These are phyloP conservation scores for Paraplagusia blochii DNA, from an alignment of 2,113 vertebrate genomes.

Conservation along the genomic window DNA sequence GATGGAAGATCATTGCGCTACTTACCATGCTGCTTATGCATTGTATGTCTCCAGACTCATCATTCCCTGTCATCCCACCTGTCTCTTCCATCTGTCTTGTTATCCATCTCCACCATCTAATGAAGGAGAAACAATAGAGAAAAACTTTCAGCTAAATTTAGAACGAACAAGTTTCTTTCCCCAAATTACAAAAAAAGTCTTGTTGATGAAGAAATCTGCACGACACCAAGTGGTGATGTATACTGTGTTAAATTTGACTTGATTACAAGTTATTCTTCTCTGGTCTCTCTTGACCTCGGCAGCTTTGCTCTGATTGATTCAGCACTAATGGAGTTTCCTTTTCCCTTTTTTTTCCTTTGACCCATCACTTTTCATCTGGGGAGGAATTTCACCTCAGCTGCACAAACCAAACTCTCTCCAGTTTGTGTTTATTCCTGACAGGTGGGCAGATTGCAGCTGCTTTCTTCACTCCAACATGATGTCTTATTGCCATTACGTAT, in stretches of 20 bases:
- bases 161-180: slow-evolving; percentile 7
- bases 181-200: background rate
- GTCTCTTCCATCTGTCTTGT: slow-evolving; percentile 39
- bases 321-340: slow-evolving; percentile 45
- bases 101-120: slow-evolving; percentile 15
- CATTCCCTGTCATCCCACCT: slow-evolving; percentile 35
- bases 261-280: slow-evolving; percentile 22
- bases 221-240: background rate
- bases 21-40: slow-evolving; percentile 15
- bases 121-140: slow-evolving; percentile 9
- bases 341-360: slow-evolving; percentile 35
- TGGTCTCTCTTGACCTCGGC: slow-evolving; percentile 1
- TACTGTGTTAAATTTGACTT: background rate
- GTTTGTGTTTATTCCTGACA: slow-evolving; percentile 49
- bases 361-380: slow-evolving; percentile 54
- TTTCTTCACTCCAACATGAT: slow-evolving; percentile 50
- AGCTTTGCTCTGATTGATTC: slow-evolving; percentile 35
- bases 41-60: slow-evolving; percentile 25
- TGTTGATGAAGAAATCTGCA: background rate
- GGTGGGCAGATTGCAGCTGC: slow-evolving; percentile 55
- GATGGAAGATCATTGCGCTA: slow-evolving; percentile 32
- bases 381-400: slow-evolving; percentile 40
- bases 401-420: slow-evolving; percentile 32
- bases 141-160: slow-evolving; percentile 18
- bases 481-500: slow-evolving; percentile 53